Base-by-base conservation (phyloP, 2,113 vertebrate species). In the Larimichthys crocea region DNA sequence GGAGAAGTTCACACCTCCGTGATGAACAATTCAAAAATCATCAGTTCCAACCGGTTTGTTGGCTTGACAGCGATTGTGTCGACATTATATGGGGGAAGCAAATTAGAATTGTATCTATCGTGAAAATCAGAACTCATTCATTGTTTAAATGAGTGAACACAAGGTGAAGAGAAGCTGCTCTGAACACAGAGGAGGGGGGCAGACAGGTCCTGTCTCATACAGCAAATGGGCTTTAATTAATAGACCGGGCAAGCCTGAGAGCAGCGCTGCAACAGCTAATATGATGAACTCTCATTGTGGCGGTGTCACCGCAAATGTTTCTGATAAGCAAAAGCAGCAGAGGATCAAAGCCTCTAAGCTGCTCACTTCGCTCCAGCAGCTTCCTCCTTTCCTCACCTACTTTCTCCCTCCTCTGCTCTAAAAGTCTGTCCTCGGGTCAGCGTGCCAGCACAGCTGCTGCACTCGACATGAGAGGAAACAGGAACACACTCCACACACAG, bases 211-310 rank as follows among this genome's bases (percentile, higher is more conserved):
- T 57, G 74, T 55, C 49, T 64, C 68, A 44, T 26, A 52, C 8
- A 10, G 53, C 14, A 75, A 66, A 78, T 19, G 42, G 31, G 59
- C 56, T 79, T 83, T 64, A 79, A 79, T 85, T 42, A 85, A 70
- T 16, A 66, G 31, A 72, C 20, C 57, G 48, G 48, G 31, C 61
- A 8, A 20, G 57, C 46, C 72, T 76, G 75, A 73, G 46, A 60
- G 71, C 79, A 69, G 71, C 10, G 15, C 24, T 78, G 74, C 78
- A 53, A 55, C 70, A 67, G 83, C 71, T 76, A 71, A 67, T 42
- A 52, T 75, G 71, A 85, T 68, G 62, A 85, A 82, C 75, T 72
- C 75, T 83, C 57, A 76, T 69, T 85, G 75, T 76, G 65, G 31
- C 42, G 12, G 55, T 42, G 66, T 62, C 66, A 76, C 61, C 12